Base-by-base conservation (phyloP, 2,113 vertebrate genomes). In the Fregata magnificens region DNA sequence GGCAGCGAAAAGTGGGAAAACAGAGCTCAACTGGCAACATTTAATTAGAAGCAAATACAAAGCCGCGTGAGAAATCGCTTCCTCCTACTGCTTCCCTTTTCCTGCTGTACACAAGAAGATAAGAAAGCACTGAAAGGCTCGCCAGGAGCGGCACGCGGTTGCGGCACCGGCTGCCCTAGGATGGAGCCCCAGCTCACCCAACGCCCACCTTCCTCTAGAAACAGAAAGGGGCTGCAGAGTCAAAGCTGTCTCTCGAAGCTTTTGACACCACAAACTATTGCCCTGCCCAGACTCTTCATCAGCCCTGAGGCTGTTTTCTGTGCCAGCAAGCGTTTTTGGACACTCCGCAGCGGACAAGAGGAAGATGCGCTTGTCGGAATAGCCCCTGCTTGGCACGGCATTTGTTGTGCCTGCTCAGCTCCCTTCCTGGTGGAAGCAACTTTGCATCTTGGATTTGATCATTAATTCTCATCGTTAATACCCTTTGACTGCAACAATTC, bases 1-100 rank as follows among this genome's bases (percentile, higher is more conserved):
- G 47, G 38, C 29, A 26, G 74, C 34, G 86, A 88, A 71, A 95
- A 93, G 92, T 1, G 94, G 94, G 97, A 74, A 95, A 97, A 91
- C 92, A 63, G 95, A 90, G 79, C 79, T 59, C 4, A 4, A 72
- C 44, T 8, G 34, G 94, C 89, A 73, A 61, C 63, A 0, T 26
- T 85, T 52, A 65, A 94, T 32, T 82, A 78, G 94, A 53, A 88
- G 63, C 50, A 88, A 97, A 82, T 61, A 93, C 95, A 93, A 74
- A 97, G 97, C 95, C 55, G 11, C 61, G 62, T 95, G 96, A 97
- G 96, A 96, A 97, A 96, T 97, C 97, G 17, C 78, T 97, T 98
- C 98, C 98, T 97, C 85, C 89, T 42, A 18, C 59, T 4, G 83
- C 96, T 97, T 98, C 96, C 95, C 96, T 90, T 98, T 98, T 97